Evolutionary conservation across 2,113 vertebrate species (phyloP).

Genomic region (Todiramphus saurophagus): DNA sequence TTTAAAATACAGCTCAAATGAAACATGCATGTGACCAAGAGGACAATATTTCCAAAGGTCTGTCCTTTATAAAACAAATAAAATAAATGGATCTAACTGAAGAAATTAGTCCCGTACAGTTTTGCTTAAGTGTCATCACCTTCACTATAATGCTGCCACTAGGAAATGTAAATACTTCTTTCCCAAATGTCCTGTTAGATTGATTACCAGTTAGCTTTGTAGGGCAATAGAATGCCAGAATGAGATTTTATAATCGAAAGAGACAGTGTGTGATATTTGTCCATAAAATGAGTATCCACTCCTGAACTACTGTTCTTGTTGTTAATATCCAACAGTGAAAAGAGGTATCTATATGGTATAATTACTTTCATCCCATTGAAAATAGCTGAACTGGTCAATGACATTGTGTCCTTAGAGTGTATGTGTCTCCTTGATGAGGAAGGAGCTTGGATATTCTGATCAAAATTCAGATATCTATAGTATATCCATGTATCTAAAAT

Average conservation of each 20-base stretch:
- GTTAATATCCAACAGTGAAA: neutral
- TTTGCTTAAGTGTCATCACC: neutral
- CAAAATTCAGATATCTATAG: neutral
- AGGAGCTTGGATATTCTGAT: neutral
- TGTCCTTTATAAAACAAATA: neutral
- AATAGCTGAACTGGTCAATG: neutral
- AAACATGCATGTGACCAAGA: neutral
- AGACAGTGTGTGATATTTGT: neutral
- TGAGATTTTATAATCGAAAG: neutral
- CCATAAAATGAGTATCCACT: neutral
- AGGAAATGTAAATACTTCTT: neutral
- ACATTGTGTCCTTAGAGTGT: neutral
- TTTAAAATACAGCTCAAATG: neutral
- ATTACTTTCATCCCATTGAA: neutral
- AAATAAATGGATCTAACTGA: neutral
- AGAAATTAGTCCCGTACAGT: neutral
- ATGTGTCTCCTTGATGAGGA: neutral
- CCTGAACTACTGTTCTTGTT: neutral
- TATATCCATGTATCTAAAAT: neutral
- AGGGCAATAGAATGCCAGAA: neutral
- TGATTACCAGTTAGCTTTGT: neutral
- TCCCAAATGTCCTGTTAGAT: neutral
- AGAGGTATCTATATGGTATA: neutral
- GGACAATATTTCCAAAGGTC: neutral
- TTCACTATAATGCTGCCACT: neutral